Base-by-base conservation (phyloP, 2,797 vertebrate species). In the Chaenodraco wilsoni region DNA sequence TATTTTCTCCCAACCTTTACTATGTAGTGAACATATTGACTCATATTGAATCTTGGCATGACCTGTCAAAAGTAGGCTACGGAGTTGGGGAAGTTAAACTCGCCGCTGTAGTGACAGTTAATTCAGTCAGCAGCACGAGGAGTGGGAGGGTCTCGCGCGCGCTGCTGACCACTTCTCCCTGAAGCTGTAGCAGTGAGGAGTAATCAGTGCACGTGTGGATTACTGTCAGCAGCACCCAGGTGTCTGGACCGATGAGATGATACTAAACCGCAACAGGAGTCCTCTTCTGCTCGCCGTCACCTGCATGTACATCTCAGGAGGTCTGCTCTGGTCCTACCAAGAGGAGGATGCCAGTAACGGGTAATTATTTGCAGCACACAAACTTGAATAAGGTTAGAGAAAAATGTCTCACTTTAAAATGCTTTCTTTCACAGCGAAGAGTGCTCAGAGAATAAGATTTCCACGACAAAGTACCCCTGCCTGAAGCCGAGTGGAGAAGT, bases 401-500 rank as follows among this genome's bases (percentile, higher is more conserved):
- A 48, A 37, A 16, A 57, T 9, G 11, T 27, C 17, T 79, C 0
- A 69, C 31, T 33, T 44, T 3, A 49, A 65, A 27, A 46, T 19
- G 65, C 65, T 31, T 41, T 13, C 23, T 43, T 79, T 62, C 50
- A 16, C 89, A 98, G 97, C 76, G 97, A 96, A 78, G 88, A 94
- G 62, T 99, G 98, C 83, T 95, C 96, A 0, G 97, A 99, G 78
- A 96, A 91, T 88, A 97, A 96, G 81, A 94, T 98, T 72, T 94
- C 95, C 17, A 98, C 97, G 5, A 96, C 94, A 3, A 95, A 94
- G 55, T 99, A 99, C 72, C 95, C 96, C 4, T 99, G 97, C 77
- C 85, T 97, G 79, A 98, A 98, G 75, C 69, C 96, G 51, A 94
- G 94, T 1, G 97, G 97, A 40, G 97, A 98, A 86, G 88, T 97